phyloP scores from a whole-genome alignment of 2,888 invertebrate species.

The Drosophila diplacantha region DNA sequence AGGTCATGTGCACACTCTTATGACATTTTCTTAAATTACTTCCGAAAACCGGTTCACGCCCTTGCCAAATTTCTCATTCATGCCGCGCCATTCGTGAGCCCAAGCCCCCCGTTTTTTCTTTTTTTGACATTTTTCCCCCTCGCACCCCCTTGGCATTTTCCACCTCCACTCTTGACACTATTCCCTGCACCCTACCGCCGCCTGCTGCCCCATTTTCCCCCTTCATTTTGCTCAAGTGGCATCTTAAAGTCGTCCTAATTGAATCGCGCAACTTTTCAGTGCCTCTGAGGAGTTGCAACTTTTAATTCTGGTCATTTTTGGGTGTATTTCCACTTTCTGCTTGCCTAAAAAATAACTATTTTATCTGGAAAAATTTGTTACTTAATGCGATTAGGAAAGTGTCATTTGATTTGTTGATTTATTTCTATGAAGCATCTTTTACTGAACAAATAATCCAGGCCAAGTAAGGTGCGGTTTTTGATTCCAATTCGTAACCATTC shows the following conservation, averaged over 20 bases:
- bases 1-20: constrained; percentile 40
- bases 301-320: constrained; percentile 4
- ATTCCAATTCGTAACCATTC: too few relatives aligned
- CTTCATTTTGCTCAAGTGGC: constrained; percentile 42
- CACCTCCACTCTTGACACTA: constrained; percentile 1
- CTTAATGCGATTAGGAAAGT: too few relatives aligned
- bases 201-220: background rate
- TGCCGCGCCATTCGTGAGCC: constrained; percentile 4
- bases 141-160: background rate
- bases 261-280: constrained; percentile 27
- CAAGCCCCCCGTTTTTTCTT: background rate
- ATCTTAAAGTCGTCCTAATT: constrained; percentile 32
- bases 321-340: background rate
- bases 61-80: constrained; percentile 33
- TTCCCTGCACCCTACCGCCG: background rate
- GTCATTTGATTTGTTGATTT: too few relatives aligned
- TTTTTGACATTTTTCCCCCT: background rate
- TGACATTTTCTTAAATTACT: constrained; percentile 48
- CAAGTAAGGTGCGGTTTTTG: too few relatives aligned
- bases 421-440: too few relatives aligned
- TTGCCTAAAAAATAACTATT: background rate
- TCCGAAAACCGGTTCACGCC: constrained; percentile 41
- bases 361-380: background rate
- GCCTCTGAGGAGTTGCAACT: background rate
- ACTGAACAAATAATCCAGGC: too few relatives aligned